These are phyloP conservation scores for Periparus ater DNA, from an alignment of 2,797 vertebrate species.

Conservation along the genomic window DNA sequence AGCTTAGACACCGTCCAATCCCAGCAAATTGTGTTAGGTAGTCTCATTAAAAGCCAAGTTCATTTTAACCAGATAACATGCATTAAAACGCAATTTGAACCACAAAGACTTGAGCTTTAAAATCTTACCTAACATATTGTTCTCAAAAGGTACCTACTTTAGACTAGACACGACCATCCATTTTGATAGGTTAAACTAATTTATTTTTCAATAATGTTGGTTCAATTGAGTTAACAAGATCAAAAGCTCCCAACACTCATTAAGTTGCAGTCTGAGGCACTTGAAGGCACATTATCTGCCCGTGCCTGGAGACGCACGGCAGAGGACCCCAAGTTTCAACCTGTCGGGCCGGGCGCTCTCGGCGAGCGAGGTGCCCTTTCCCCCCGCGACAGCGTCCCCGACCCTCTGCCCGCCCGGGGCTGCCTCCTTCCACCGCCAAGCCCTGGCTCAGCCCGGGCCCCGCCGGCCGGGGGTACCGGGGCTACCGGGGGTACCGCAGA, in stretches of 20 bases:
- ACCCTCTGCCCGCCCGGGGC: background rate
- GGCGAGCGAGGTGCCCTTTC: fast-evolving
- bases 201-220: background rate
- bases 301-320: fast-evolving
- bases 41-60: background rate
- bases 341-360: fast-evolving
- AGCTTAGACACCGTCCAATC: background rate
- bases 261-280: background rate
- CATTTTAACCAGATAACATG: background rate
- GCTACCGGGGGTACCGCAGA: background rate
- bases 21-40: background rate
- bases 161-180: background rate
- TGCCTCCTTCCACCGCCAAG: fast-evolving
- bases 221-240: background rate
- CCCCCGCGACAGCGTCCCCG: too few relatives aligned
- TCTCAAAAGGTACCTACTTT: background rate
- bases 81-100: background rate
- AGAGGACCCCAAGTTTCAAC: background rate
- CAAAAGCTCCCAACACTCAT: background rate
- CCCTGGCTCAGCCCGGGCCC: background rate
- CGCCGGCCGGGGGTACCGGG: background rate
- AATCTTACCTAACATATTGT: background rate
- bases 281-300: background rate
- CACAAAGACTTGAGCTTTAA: background rate
- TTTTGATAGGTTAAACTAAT: background rate